Evolutionary conservation across 2,797 vertebrate species (phyloP), one percentile per base, ranked within the genome.

Genomic region (Bovichtus variegatus): DNA sequence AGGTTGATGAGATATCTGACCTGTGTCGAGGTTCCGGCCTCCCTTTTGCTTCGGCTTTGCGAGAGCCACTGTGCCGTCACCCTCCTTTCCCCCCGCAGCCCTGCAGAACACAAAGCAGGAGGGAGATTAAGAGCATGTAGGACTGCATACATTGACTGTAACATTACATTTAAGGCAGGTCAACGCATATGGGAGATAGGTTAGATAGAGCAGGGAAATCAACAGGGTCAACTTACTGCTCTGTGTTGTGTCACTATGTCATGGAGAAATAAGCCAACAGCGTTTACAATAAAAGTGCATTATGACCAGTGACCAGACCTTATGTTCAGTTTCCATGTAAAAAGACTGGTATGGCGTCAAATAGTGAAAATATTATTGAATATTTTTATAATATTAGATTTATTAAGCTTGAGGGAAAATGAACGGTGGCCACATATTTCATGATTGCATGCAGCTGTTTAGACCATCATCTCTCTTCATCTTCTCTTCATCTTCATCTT

Each of bases 1-100:
- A 43, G 58, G 43, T 10, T 3, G 64, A 63, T 31, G 50, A 53
- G 47, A 36, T 27, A 13, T 64, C 91, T 89, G 67, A 93, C 92
- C 92, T 92, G 88, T n/a, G 75, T 55, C 1, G 10, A 58, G 16
- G 75, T 74, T 8, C 41, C 77, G 4, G 83, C 82, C 34, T 87
- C 89, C 78, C 90, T 87, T 84, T 64, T 87, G 78, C 79, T 80
- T 34, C 87, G 88, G 40, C 81, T 83, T 74, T 78, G 75, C 66
- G 90, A 91, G 19, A 92, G 58, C 94, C 94, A 94, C 75, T 71
- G 83, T 0, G 81, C 90, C 2, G 83, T 90, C 82, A 90, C 90
- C 0, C 75, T 86, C 78, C 70, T 82, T 25, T 87, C 88, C 19
- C 55, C 47, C 9, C 8, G 79, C 62, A 67, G 78, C 69, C 82